Conservation (phyloP, 1,140 invertebrate species). For the Zaprionus ornatus region DNA sequence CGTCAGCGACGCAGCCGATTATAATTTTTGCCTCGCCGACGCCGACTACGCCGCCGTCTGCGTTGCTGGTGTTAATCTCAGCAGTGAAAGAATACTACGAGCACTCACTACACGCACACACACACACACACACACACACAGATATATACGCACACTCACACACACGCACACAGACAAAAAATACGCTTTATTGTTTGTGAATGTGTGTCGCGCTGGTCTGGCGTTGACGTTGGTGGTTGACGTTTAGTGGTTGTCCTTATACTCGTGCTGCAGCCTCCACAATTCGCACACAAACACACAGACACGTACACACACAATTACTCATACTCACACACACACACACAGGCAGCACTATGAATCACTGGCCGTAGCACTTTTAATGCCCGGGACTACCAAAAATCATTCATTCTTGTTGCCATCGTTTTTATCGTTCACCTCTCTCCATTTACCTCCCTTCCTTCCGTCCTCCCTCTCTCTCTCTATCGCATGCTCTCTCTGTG, state of each 20-base stretch:
- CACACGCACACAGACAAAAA: background rate
- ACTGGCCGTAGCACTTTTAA: constrained; percentile 35
- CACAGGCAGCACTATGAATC: constrained; percentile 26
- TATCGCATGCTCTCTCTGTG: background rate
- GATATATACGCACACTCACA: constrained; percentile 2
- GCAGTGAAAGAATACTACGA: constrained; percentile 75
- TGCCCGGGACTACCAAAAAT: constrained; percentile 22
- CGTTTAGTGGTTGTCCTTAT: constrained; percentile 75
- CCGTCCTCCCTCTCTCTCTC: background rate
- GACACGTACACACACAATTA: background rate
- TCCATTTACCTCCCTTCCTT: constrained; percentile 1
- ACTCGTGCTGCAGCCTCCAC: constrained; percentile 60
- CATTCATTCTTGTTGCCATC: constrained; percentile 36
- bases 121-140: constrained; percentile 5
- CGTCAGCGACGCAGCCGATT: constrained; percentile 54
- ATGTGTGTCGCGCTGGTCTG: constrained; percentile 59
- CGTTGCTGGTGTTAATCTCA: constrained; percentile 73
- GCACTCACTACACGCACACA: constrained; percentile 39
- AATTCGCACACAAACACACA: constrained; percentile 28
- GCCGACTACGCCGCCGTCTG: constrained; percentile 41
- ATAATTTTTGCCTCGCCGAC: constrained; percentile 58
- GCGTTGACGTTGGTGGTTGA: constrained; percentile 77
- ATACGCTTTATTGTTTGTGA: background rate
- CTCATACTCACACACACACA: constrained; percentile 13
- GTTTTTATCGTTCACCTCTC: constrained; percentile 21